Conservation (phyloP, 2,888 invertebrate genomes). For the Meteorus colon region DNA sequence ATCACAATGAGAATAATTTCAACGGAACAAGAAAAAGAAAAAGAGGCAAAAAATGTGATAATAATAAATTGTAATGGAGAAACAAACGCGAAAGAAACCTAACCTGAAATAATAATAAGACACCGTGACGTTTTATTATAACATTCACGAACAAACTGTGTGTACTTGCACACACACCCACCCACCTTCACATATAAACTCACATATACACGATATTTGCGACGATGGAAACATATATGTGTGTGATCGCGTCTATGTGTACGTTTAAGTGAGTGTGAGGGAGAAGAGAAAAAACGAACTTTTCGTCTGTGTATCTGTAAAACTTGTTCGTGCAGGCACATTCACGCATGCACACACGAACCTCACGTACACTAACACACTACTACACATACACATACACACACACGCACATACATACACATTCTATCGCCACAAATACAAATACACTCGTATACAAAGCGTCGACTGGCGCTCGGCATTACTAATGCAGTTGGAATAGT, state of each 20-base stretch:
- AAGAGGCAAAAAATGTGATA: neutral
- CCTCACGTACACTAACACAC: too few species aligned
- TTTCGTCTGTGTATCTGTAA: conserved; percentile 17
- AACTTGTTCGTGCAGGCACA: conserved; percentile 39
- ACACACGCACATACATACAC: neutral
- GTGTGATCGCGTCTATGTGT: conserved; percentile 29
- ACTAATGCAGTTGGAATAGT: conserved; percentile 42
- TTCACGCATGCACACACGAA: conserved; percentile 6
- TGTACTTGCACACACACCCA: too few species aligned
- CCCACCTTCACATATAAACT: too few species aligned
- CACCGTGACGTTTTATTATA: conserved; percentile 3
- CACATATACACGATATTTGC: neutral
- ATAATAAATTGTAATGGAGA: conserved; percentile 27
- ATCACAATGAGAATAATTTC: neutral
- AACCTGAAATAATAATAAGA: conserved; percentile 12
- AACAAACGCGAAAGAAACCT: conserved; percentile 37
- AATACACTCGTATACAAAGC: conserved; percentile 11
- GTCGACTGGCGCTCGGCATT: conserved; percentile 30
- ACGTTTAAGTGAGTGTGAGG: neutral
- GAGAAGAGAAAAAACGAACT: neutral
- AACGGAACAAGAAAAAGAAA: neutral
- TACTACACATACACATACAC: conserved; percentile 14
- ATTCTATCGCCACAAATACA: conserved; percentile 19
- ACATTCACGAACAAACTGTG: neutral
- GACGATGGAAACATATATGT: neutral